Evolutionary conservation across 1,140 invertebrate genomes (phyloP).

Genomic region (Trissolcus basalis): DNA sequence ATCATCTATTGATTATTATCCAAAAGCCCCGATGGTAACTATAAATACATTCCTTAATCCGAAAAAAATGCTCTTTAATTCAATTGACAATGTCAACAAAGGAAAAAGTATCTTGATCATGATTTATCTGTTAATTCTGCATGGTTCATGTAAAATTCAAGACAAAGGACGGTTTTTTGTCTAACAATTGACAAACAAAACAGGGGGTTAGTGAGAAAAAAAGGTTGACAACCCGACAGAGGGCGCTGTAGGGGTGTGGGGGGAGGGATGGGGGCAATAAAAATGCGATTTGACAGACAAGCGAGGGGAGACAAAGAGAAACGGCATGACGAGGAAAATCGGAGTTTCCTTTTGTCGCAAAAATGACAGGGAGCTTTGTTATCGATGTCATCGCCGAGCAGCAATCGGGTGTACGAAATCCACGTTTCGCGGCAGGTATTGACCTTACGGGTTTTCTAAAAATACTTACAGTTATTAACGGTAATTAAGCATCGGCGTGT

Average conservation of each 20-base stretch:
- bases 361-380: slow-evolving; percentile 33
- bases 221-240: too few species aligned
- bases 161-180: too few species aligned
- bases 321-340: slow-evolving; percentile 32
- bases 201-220: too few species aligned
- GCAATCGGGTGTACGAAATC: slow-evolving; percentile 4
- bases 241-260: too few species aligned
- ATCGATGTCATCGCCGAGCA: slow-evolving; percentile 24
- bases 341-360: slow-evolving; percentile 1
- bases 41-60: too few species aligned
- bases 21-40: background rate
- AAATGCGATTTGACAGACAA: background rate
- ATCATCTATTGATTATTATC: slow-evolving; percentile 17
- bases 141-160: too few species aligned
- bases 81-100: too few species aligned
- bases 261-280: too few species aligned
- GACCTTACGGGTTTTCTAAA: slow-evolving; percentile 49
- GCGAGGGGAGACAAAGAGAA: slow-evolving; percentile 8
- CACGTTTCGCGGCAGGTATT: slow-evolving; percentile 9
- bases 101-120: too few species aligned
- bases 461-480: slow-evolving; percentile 59
- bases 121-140: too few species aligned
- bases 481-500: slow-evolving; percentile 35
- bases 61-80: too few species aligned
- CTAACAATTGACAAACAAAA: too few species aligned